Evolutionary conservation across 2,888 invertebrate species (phyloP).

Genomic region (Apantesis nais): DNA sequence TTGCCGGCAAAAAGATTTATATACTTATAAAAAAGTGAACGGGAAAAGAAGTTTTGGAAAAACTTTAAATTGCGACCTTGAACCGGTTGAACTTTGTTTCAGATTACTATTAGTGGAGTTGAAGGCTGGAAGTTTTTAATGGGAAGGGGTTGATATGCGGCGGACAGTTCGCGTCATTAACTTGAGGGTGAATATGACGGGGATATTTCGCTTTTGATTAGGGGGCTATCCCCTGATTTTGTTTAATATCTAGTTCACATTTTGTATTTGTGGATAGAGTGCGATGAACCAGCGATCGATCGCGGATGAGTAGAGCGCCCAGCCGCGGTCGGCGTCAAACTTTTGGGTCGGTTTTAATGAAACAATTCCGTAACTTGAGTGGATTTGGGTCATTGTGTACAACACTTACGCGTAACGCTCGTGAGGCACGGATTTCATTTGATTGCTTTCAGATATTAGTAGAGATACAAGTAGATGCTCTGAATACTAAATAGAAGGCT

Average conservation of each 20-base stretch:
- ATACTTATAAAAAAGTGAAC: conserved; percentile 85
- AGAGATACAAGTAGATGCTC: conserved; percentile 41
- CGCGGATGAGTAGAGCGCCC: conserved; percentile 63
- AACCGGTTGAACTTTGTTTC: conserved; percentile 83
- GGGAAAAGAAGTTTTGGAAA: conserved; percentile 84
- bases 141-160: conserved; percentile 71
- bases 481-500: conserved; percentile 43
- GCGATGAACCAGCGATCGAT: conserved; percentile 77
- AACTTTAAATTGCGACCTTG: conserved; percentile 87
- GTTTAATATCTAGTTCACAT: conserved; percentile 61
- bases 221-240: conserved; percentile 55
- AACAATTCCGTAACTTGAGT: conserved; percentile 74
- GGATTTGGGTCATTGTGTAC: conserved; percentile 78
- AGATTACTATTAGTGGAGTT: conserved; percentile 84
- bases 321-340: conserved; percentile 68
- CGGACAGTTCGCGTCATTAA: conserved; percentile 65
- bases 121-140: conserved; percentile 77
- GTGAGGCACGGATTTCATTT: conserved; percentile 55
- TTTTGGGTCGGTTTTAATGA: conserved; percentile 80
- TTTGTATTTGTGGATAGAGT: conserved; percentile 62
- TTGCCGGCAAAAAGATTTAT: conserved; percentile 85
- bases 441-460: conserved; percentile 53
- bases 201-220: conserved; percentile 63
- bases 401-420: conserved; percentile 62
- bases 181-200: conserved; percentile 63